Conservation (phyloP, 2,888 invertebrate genomes). For the Sthenelais limicola region DNA sequence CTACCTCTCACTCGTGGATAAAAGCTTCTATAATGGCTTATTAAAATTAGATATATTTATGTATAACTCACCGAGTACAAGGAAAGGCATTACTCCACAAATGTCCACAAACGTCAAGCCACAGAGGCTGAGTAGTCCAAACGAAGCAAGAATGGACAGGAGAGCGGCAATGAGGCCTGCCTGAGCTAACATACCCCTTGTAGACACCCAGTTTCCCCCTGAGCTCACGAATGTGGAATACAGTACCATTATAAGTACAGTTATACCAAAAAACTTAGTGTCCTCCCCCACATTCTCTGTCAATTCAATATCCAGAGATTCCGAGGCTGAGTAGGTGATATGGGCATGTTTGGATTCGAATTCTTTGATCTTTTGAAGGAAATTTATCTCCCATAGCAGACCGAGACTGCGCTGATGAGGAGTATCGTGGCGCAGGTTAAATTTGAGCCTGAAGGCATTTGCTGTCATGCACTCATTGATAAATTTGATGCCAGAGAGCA, state of each 20-base stretch:
- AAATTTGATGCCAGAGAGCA: background rate
- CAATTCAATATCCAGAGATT: conserved; percentile 57
- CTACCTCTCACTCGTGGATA: no score
- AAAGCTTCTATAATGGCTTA: no score
- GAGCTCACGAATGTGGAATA: conserved; percentile 48
- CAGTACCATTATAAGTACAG: conserved; percentile 50
- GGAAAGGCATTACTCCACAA: conserved; percentile 59
- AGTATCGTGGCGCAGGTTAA: conserved; percentile 45
- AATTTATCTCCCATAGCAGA: conserved; percentile 47
- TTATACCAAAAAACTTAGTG: conserved; percentile 47
- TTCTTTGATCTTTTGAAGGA: conserved; percentile 39
- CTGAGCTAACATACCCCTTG: conserved; percentile 44
- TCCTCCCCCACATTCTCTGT: conserved; percentile 49
- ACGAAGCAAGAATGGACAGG: conserved; percentile 56
- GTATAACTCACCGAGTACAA: conserved; percentile 58
- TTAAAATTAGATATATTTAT: no score
- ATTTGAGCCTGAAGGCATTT: conserved; percentile 37
- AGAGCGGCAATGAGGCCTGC: conserved; percentile 51
- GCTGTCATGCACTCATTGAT: conserved; percentile 27
- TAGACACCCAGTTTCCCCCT: conserved; percentile 48
- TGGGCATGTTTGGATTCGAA: conserved; percentile 36
- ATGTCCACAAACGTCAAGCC: conserved; percentile 57
- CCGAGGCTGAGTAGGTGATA: conserved; percentile 51
- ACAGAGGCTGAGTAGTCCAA: conserved; percentile 55
- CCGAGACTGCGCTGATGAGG: conserved; percentile 34